phyloP scores from a whole-genome alignment of 1,140 invertebrate genomes.

The Oncopeltus fasciatus region DNA sequence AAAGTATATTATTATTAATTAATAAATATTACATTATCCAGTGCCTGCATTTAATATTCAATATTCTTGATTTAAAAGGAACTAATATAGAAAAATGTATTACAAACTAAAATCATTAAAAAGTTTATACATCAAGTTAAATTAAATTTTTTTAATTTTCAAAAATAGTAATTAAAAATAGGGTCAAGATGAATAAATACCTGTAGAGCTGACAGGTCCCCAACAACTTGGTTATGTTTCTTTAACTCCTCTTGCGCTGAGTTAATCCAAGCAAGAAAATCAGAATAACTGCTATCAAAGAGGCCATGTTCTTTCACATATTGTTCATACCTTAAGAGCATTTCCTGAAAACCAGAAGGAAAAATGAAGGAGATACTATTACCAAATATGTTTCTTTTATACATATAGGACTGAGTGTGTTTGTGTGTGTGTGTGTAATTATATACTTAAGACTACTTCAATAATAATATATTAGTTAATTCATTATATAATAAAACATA shows the following conservation, averaged over 20 bases:
- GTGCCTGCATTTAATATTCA: no score
- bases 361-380: no score
- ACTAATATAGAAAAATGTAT: background rate
- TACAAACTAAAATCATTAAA: background rate
- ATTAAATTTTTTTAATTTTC: no score
- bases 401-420: no score
- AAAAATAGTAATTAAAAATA: no score
- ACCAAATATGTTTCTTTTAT: no score
- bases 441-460: background rate
- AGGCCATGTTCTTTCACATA: slow-evolving; percentile 71
- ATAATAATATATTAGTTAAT: no score
- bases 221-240: slow-evolving; percentile 68
- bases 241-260: slow-evolving; percentile 54
- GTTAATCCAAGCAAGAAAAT: slow-evolving; percentile 60
- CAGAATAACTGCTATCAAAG: slow-evolving; percentile 64
- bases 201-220: slow-evolving; percentile 65
- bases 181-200: slow-evolving; percentile 20
- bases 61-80: no score
- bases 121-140: background rate
- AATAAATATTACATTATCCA: no score
- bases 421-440: no score
- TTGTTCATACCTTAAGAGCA: slow-evolving; percentile 59
- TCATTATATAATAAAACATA: slow-evolving; percentile 24
- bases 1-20: no score
- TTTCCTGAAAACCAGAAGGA: slow-evolving; percentile 37